phyloP scores from a whole-genome alignment of 2,888 invertebrate genomes.

The Tetramorium bicarinatum region DNA sequence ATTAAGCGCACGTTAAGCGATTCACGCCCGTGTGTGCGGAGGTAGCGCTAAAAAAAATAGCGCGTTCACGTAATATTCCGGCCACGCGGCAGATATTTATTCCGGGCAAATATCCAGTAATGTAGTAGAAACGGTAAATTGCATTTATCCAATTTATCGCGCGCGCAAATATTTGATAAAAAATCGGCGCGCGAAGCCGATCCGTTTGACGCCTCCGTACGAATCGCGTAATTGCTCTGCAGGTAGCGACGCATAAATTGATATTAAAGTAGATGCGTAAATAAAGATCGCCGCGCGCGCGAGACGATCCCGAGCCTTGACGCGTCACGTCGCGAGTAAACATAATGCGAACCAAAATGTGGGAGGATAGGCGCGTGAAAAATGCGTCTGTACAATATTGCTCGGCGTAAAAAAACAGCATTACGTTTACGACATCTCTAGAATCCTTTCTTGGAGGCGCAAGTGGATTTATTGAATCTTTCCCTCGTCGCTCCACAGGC shows the following conservation, averaged over 20 bases:
- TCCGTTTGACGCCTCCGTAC: conserved; percentile 1
- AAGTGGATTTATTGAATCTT: background rate
- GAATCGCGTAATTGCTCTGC: background rate
- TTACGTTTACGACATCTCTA: background rate
- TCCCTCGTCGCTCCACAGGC: background rate
- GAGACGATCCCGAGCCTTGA: conserved; percentile 16
- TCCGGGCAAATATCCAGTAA: background rate
- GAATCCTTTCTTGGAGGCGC: background rate
- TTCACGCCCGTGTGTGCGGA: background rate
- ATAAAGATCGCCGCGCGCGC: background rate
- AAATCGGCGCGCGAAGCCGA: conserved; percentile 6
- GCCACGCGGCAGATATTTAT: conserved; percentile 8
- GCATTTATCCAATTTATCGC: conserved; percentile 6
- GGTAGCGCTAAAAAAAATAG: background rate
- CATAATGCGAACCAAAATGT: conserved; percentile 11
- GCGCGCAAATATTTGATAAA: conserved; percentile 3
- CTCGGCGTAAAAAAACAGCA: background rate
- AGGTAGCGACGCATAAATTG: conserved; percentile 22
- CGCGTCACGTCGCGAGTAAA: conserved; percentile 38
- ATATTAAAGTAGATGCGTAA: conserved; percentile 44
- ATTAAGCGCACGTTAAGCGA: background rate
- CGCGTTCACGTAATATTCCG: background rate
- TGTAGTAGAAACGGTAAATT: background rate
- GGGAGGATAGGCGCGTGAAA: background rate
- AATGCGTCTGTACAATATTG: conserved; percentile 18